phyloP scores from a whole-genome alignment of 2,888 invertebrate genomes.

The Chrysolina oricalcia region DNA sequence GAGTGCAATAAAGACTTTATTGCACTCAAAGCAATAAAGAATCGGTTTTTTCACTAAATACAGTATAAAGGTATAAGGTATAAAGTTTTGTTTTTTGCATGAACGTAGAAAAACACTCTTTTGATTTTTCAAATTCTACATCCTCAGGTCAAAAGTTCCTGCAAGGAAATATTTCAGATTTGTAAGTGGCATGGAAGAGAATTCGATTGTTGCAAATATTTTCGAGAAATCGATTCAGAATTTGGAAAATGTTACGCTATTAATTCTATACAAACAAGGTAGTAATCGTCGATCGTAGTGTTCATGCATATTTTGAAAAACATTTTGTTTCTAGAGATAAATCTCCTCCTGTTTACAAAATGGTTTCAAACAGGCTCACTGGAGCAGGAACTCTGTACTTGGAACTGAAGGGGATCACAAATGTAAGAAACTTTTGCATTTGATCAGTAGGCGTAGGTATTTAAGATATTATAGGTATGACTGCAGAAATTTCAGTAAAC shows the following conservation, averaged over 20 bases:
- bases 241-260: conserved; percentile 80
- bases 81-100: no score
- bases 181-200: conserved; percentile 78
- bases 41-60: no score
- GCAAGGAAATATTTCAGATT: conserved; percentile 74
- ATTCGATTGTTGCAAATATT: conserved; percentile 80
- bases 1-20: no score
- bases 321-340: conserved; percentile 44
- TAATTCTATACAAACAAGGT: conserved; percentile 79
- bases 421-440: conserved; percentile 69
- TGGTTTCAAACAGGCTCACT: conserved; percentile 78
- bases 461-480: no score
- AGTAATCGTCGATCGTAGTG: conserved; percentile 37
- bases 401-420: conserved; percentile 72
- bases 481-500: no score
- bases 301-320: neutral
- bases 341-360: conserved; percentile 67
- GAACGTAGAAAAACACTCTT: no score
- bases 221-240: conserved; percentile 79
- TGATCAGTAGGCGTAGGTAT: no score
- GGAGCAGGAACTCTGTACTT: conserved; percentile 78
- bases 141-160: conserved; percentile 72
- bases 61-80: no score
- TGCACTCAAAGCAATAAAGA: no score
- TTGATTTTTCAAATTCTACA: neutral